Base-by-base conservation (phyloP, 1,140 invertebrate species). In the Pseudomyrmex flavicornis region DNA sequence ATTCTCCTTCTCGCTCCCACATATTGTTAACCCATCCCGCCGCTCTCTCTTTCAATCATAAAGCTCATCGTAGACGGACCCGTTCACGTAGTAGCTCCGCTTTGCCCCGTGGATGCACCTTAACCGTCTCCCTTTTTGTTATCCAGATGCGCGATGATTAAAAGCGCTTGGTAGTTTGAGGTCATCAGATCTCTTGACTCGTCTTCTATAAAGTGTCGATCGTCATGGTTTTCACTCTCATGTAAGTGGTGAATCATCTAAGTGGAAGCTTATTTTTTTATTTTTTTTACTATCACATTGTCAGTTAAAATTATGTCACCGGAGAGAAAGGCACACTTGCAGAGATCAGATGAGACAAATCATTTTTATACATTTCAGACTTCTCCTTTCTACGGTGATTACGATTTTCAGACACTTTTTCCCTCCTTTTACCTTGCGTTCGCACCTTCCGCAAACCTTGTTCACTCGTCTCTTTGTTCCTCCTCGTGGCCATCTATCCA, bases 41-140 rank as follows among this genome's bases (percentile, higher is more conserved):
- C 68, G 82, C 48, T 87, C 91, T 93, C 91, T 92, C 92, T 93
- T 93, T 92, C 92, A 93, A 93, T 93, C 92, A 92, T 93, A 94
- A 93, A 93, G 92, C 91, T 93, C 91, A 91, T 91, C 91, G 91
- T 88, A 84, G 88, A 87, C 88, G 90, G 80, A 80, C 54, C 74
- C 87, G 84, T 72, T 76, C 79, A 66, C 82, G 88, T 82, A 84
- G 62, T 59, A 73, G 48, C 66, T 46, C 77, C 59, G 74, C 79
- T 84, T 84, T 88, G 76, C 73, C 74, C 7, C 63, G 74, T 82
- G 84, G 87, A 86, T 83, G 74, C 88, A 84, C 84, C 88, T 88
- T 86, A 80, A 88, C 73, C 74, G 86, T 52, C 69, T 66, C 68
- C 61, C 82, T 84, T 85, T 77, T 68, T 80, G 76, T 80, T 70